Evolutionary conservation across 2,888 invertebrate species (phyloP), one percentile per base, ranked within the genome.

Genomic region (Drosophila recens): DNA sequence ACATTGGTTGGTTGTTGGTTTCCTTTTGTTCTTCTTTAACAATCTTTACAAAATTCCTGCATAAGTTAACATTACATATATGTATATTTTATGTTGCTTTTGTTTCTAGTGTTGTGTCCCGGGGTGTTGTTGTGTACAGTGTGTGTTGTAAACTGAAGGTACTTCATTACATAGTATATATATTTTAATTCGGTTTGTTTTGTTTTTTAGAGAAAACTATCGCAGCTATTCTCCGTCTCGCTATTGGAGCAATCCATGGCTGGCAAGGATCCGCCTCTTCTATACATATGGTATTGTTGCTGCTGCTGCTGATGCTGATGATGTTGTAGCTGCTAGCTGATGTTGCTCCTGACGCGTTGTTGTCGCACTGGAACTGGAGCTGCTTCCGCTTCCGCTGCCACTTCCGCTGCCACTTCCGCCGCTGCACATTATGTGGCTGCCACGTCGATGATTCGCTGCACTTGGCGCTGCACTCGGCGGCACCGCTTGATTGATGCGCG

Each of bases 141-240:
- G 40, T 54, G 11, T 46, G 34, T 57, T 76, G 83, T 84, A 84
- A 84, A 84, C 87, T 84, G 82, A 82, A 84, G 84, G 84, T 87
- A 84, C 88, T 74, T 84, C 49, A 72, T 72, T 63, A 46, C 40
- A 56, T 48, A 27, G 27, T 27, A 8, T 27, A 8, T 27, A 8
- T 6, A 27, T 63, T 59, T 58, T 43, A 48, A 38, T 15, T 54
- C 46, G 9, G 40, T 23, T 23, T 23, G 2, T 23, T 23, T 23
- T 2, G 2, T 23, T 23, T 33, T 27, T n/a, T 85, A 84, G 23
- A 87, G 72, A 45, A 87, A 78, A 63, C 93, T 92, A 67, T 93
- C 93, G 68, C 92, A 92, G 67, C 92, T 92, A 64, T 92, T 93
- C 71, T 93, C 93, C 46, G 92, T 85, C 75, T 93, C 93, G 72